Evolutionary conservation across 2,797 vertebrate genomes (phyloP).

Genomic region (Mormyrops attenuatus): DNA sequence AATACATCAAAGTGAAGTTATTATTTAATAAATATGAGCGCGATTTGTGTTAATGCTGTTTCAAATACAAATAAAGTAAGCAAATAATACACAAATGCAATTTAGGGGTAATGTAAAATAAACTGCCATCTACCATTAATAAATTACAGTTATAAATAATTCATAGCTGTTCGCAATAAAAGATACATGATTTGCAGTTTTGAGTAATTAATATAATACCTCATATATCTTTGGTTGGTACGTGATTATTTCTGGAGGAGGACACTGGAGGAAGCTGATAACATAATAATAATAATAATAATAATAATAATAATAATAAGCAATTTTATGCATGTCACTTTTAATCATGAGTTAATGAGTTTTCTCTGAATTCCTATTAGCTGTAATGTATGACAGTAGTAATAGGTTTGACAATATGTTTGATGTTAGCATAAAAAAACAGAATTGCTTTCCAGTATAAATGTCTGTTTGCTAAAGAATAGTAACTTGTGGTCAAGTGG

Average conservation of each 20-base stretch:
- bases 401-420: background rate
- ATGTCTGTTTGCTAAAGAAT: background rate
- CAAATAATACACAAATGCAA: background rate
- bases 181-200: background rate
- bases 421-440: background rate
- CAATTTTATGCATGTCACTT: background rate
- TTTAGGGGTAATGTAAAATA: background rate
- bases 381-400: background rate
- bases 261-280: background rate
- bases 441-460: background rate
- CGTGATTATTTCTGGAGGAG: background rate
- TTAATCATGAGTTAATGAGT: background rate
- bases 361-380: background rate
- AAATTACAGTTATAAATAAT: slow-evolving; percentile 1
- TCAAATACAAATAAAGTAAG: background rate
- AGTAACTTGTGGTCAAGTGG: background rate
- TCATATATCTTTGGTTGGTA: background rate
- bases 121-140: background rate
- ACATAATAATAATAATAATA: background rate
- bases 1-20: background rate
- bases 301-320: background rate
- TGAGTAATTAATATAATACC: background rate
- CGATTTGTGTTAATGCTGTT: background rate
- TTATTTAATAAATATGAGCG: background rate
- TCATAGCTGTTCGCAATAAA: background rate